A percentile compares a stretch with the other conserved stretches of the same genome.
Evolutionary conservation across 2,113 vertebrate species (phyloP).

Genomic region (Excalfactoria chinensis): DNA sequence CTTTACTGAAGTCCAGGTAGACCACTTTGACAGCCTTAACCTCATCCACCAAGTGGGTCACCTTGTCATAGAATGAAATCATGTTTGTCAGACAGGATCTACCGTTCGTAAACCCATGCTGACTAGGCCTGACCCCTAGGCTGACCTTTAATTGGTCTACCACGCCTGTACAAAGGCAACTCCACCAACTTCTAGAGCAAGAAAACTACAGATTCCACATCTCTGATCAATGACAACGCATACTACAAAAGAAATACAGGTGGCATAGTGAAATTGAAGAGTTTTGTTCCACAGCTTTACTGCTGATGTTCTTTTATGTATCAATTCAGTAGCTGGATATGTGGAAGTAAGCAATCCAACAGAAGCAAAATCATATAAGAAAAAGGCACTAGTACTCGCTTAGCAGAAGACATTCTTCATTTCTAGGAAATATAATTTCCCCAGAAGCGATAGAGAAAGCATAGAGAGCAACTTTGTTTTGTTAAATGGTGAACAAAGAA

Average conservation of each 20-base stretch:
- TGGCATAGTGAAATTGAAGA: not conserved
- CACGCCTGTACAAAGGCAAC: not conserved
- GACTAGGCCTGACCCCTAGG: no score
- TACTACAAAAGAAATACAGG: not conserved
- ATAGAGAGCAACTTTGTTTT: not conserved
- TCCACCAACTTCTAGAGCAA: not conserved
- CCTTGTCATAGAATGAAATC: no score
- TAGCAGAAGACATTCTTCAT: not conserved
- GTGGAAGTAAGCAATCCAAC: not conserved
- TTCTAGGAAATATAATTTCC: not conserved
- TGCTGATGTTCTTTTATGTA: not conserved
- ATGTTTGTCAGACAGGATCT: no score
- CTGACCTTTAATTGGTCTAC: no score
- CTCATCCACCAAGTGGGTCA: no score
- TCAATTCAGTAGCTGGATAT: not conserved
- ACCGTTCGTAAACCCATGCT: no score
- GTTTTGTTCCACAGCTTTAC: not conserved
- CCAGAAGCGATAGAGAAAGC: not conserved
- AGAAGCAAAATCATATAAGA: not conserved
- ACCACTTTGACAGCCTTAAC: no score
- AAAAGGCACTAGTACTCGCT: not conserved
- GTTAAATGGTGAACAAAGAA: not conserved
- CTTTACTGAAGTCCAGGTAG: no score
- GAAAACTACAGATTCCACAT: not conserved
- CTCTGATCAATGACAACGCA: rapidly evolving